A percentile compares a stretch with the other conserved stretches of the same genome.
These are phyloP conservation scores for Silurus aristotelis DNA, from an alignment of 2,797 vertebrate genomes.

Conservation along the genomic window DNA sequence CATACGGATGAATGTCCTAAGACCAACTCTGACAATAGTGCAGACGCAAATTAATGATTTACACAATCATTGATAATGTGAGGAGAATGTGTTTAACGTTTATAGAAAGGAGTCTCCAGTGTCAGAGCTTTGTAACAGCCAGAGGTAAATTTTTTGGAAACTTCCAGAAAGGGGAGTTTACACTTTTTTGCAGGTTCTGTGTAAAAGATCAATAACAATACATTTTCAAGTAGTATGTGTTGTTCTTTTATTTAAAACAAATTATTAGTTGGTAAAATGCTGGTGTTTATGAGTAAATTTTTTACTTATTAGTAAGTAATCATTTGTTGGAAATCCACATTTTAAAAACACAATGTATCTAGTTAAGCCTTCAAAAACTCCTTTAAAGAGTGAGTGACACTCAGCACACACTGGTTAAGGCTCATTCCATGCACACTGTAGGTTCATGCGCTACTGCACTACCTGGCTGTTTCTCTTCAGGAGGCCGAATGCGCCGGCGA, in stretches of 20 bases:
- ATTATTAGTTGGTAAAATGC: neutral
- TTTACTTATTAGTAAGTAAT: neutral
- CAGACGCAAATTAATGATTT: no score
- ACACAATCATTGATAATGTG: neutral
- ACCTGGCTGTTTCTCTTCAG: constrained; percentile 99
- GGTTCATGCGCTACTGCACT: constrained; percentile 66
- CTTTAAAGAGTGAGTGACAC: neutral
- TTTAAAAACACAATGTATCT: neutral
- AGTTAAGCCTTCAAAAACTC: neutral
- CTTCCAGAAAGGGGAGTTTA: neutral
- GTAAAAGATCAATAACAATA: neutral
- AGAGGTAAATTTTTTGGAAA: neutral
- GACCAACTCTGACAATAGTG: no score
- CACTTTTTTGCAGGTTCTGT: neutral
- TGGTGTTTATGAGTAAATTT: neutral
- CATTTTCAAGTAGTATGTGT: neutral
- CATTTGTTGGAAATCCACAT: neutral
- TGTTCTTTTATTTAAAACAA: neutral
- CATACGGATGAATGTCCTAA: no score
- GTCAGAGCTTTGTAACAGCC: neutral
- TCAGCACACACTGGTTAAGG: neutral
- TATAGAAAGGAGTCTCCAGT: neutral
- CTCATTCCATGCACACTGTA: constrained; percentile 68
- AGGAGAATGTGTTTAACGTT: neutral
- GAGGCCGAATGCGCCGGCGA: constrained; percentile 88